Percentiles rank a stretch among this genome's conserved stretches.
phyloP scores from a whole-genome alignment of 2,888 invertebrate species.

The Cerastoderma edule region DNA sequence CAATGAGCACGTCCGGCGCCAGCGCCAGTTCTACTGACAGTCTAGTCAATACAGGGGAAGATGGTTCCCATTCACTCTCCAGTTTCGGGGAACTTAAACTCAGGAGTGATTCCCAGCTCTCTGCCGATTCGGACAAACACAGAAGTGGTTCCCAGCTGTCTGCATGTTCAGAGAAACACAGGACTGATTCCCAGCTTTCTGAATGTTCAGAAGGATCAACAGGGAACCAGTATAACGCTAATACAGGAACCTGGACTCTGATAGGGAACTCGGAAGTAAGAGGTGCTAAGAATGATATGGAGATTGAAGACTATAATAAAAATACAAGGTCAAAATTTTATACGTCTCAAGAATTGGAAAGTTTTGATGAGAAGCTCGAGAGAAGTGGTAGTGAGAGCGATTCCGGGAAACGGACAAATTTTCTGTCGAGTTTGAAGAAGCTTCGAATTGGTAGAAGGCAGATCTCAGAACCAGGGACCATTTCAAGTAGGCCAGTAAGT shows the following conservation, averaged over 20 bases:
- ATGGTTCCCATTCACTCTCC: conserved; percentile 8
- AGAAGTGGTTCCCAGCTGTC: conserved; percentile 21
- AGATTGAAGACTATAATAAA: conserved; percentile 2
- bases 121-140: conserved; percentile 16
- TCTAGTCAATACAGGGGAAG: conserved; percentile 3
- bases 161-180: conserved; percentile 18
- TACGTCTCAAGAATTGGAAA: background rate
- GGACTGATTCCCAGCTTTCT: conserved; percentile 11
- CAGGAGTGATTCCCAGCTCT: conserved; percentile 7
- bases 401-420: conserved; percentile 43
- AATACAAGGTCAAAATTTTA: conserved; percentile 17
- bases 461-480: conserved; percentile 38
- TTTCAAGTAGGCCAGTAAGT: no score
- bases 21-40: conserved; percentile 45
- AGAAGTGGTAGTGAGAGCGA: conserved; percentile 25
- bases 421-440: conserved; percentile 62
- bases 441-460: conserved; percentile 53
- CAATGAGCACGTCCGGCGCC: conserved; percentile 30
- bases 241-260: conserved; percentile 47
- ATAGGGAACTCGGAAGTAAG: conserved; percentile 35
- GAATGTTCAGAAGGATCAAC: conserved; percentile 13
- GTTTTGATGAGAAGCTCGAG: background rate
- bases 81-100: background rate
- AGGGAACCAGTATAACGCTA: conserved; percentile 4
- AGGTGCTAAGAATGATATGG: conserved; percentile 10